Evolutionary conservation across 2,113 vertebrate genomes (phyloP).

Genomic region (Hydropotes inermis): DNA sequence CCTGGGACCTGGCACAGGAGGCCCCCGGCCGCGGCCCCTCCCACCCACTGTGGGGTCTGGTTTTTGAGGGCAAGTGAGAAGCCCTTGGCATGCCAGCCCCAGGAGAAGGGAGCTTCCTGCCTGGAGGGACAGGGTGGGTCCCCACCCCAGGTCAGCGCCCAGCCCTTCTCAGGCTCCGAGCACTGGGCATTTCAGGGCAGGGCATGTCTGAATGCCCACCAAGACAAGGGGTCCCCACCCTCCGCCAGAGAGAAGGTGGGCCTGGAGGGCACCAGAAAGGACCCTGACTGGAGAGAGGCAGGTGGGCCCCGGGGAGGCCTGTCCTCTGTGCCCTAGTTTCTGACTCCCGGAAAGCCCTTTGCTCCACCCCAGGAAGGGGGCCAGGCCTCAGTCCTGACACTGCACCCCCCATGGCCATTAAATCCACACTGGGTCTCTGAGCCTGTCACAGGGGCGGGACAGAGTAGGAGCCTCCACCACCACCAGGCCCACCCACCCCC

Average conservation of each 20-base stretch:
- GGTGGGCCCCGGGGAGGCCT: too few relatives aligned
- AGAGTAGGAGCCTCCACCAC: rapidly evolving
- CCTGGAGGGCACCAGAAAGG: too few relatives aligned
- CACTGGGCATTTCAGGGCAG: background rate
- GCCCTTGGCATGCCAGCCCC: background rate
- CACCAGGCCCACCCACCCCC: too few relatives aligned
- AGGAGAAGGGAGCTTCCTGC: background rate
- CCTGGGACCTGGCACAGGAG: rapidly evolving
- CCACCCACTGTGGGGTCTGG: rapidly evolving
- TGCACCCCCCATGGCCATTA: background rate
- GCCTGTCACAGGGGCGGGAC: background rate
- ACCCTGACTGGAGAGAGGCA: rapidly evolving
- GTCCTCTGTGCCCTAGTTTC: background rate
- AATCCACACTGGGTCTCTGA: background rate
- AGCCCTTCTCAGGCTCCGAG: rapidly evolving
- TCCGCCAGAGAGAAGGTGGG: rapidly evolving
- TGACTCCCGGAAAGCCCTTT: background rate
- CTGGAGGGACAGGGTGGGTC: background rate
- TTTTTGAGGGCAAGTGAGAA: background rate
- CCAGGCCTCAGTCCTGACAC: rapidly evolving
- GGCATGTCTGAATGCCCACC: rapidly evolving
- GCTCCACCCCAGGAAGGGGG: background rate
- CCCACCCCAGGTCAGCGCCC: rapidly evolving
- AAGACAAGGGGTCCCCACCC: rapidly evolving
- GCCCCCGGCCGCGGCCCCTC: rapidly evolving